A percentile compares a stretch with the other conserved stretches of the same genome.
Evolutionary conservation across 2,113 vertebrate genomes (phyloP).

Genomic region (Columba livia): DNA sequence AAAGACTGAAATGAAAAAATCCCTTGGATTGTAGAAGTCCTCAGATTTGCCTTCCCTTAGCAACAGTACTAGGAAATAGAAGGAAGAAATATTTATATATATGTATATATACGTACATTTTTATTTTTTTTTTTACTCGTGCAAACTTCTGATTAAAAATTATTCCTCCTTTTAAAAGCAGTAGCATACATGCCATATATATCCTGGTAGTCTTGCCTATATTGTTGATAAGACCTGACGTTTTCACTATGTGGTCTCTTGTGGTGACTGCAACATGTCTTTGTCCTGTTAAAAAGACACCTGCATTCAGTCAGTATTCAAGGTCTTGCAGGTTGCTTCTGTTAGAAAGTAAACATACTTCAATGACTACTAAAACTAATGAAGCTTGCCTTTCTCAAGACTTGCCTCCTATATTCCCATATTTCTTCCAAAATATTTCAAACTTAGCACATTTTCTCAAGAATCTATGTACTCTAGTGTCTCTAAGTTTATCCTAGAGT

Average conservation of each 20-base stretch:
- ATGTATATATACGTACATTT: no score
- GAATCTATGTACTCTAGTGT: background rate
- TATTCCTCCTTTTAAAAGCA: background rate
- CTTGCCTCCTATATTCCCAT: background rate
- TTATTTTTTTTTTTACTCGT: background rate
- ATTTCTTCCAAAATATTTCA: background rate
- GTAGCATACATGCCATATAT: background rate
- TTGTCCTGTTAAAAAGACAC: background rate
- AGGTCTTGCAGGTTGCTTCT: background rate
- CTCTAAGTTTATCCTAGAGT: background rate
- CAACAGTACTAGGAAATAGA: background rate
- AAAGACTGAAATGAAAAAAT: background rate
- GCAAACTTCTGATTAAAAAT: background rate
- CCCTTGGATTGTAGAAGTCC: accelerated
- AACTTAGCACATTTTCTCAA: background rate
- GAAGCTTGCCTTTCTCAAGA: background rate
- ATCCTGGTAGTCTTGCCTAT: background rate
- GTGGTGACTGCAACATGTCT: background rate
- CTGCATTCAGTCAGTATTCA: background rate
- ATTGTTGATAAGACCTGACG: accelerated
- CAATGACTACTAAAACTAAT: background rate
- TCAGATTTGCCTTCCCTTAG: background rate
- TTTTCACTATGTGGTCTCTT: background rate
- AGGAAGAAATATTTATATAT: background rate
- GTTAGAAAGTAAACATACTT: background rate